phyloP scores from a whole-genome alignment of 1,140 invertebrate genomes.

The Drosophila nebulosa region DNA sequence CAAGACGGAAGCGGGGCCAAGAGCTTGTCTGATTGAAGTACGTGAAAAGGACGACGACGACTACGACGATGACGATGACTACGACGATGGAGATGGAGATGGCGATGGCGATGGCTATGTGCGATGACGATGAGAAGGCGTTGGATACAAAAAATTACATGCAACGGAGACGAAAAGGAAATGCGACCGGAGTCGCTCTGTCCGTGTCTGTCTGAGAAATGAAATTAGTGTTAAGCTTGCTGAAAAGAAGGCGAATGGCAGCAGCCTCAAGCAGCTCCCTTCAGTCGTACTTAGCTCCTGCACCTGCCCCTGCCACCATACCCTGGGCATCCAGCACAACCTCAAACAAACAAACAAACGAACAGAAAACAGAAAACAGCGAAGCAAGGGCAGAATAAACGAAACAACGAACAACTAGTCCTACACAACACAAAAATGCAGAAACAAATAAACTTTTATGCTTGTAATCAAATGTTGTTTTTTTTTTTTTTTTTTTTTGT shows the following conservation, averaged over 20 bases:
- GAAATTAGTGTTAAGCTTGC: constrained; percentile 63
- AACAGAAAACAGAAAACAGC: constrained; percentile 28
- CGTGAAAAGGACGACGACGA: constrained; percentile 21
- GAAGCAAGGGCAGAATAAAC: neutral
- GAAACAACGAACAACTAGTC: neutral
- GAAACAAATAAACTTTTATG: constrained; percentile 77
- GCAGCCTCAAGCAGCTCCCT: neutral
- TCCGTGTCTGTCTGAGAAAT: constrained; percentile 37
- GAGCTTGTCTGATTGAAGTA: constrained; percentile 41
- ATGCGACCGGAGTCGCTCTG: neutral
- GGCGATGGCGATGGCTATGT: neutral
- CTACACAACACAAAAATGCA: constrained; percentile 10
- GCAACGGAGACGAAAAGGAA: neutral
- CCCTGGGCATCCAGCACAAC: neutral
- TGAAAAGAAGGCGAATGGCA: neutral
- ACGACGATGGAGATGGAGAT: neutral
- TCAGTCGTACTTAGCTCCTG: neutral
- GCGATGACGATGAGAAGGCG: neutral
- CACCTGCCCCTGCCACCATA: neutral
- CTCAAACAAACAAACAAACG: constrained; percentile 23
- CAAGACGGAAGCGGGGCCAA: constrained; percentile 5
- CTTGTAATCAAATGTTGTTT: constrained; percentile 63
- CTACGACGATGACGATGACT: neutral
- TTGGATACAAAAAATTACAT: constrained; percentile 25
- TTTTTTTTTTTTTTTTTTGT: constrained; percentile 31